Percentiles rank a stretch among this genome's conserved stretches.
Evolutionary conservation across 2,113 vertebrate genomes (phyloP).

Genomic region (Herpailurus yagouaroundi): DNA sequence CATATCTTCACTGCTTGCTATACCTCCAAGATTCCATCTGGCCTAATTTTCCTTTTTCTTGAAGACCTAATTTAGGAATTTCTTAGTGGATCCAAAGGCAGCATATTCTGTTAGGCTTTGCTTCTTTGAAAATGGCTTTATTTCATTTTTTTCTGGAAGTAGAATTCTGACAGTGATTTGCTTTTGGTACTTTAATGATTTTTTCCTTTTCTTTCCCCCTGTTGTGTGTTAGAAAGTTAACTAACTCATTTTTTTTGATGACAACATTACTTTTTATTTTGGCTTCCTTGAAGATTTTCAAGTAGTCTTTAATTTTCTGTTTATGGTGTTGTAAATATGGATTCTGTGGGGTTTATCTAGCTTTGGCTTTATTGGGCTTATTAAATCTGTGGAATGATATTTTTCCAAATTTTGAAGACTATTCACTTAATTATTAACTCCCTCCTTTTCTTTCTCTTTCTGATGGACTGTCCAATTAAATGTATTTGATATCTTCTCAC

Average conservation of each 20-base stretch:
- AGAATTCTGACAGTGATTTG: background rate
- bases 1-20: background rate
- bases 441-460: background rate
- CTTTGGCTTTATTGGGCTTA: background rate
- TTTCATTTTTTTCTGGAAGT: background rate
- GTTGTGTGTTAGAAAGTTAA: background rate
- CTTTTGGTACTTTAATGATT: background rate
- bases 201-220: background rate
- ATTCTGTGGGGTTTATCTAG: background rate
- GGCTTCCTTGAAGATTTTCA: slow-evolving; percentile 6
- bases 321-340: background rate
- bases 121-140: slow-evolving; percentile 6
- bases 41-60: background rate
- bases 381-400: background rate
- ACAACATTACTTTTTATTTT: slow-evolving; percentile 19
- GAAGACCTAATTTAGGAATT: background rate
- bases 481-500: background rate
- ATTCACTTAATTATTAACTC: background rate
- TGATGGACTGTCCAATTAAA: background rate
- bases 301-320: background rate
- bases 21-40: background rate
- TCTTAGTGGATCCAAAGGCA: background rate
- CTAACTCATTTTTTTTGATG: background rate
- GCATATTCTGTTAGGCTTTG: background rate
- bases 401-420: background rate